Evolutionary conservation across 1,140 invertebrate species (phyloP).

Genomic region (Drosophila erecta): DNA sequence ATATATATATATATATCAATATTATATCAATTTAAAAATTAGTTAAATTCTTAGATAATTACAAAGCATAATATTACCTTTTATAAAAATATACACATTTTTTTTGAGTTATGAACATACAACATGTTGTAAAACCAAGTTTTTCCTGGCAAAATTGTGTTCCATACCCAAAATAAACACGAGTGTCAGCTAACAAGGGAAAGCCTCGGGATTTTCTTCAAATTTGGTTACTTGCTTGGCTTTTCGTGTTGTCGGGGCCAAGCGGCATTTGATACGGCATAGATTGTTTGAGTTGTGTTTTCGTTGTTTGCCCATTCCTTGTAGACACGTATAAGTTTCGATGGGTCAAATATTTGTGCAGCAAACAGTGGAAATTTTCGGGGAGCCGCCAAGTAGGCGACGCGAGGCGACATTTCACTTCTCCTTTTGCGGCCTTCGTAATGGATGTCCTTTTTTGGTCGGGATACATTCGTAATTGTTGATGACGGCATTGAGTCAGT

Average conservation of each 20-base stretch:
- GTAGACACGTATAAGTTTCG: constrained; percentile 44
- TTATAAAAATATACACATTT: too few relatives aligned
- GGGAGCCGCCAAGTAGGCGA: constrained; percentile 7
- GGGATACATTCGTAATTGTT: constrained; percentile 44
- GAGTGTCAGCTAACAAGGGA: constrained; percentile 2
- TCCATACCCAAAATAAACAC: neutral
- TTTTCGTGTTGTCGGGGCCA: constrained; percentile 6
- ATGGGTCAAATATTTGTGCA: constrained; percentile 40
- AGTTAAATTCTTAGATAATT: too few relatives aligned
- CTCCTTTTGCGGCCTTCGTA: constrained; percentile 6
- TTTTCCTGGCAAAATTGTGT: neutral
- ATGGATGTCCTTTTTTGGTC: constrained; percentile 32
- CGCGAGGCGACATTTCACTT: constrained; percentile 13
- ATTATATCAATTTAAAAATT: too few relatives aligned
- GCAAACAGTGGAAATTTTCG: constrained; percentile 29
- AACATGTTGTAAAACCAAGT: neutral
- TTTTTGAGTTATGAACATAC: neutral
- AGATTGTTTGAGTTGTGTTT: constrained; percentile 38
- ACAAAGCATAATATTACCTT: too few relatives aligned
- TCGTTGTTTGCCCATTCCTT: constrained; percentile 32
- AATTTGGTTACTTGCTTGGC: constrained; percentile 28
- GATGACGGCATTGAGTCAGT: constrained; percentile 46
- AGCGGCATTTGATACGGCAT: constrained; percentile 37
- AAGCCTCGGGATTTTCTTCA: constrained; percentile 16
- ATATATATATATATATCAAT: too few relatives aligned